Evolutionary conservation across 2,888 invertebrate species (phyloP).

Genomic region (Halictus quadricinctus): DNA sequence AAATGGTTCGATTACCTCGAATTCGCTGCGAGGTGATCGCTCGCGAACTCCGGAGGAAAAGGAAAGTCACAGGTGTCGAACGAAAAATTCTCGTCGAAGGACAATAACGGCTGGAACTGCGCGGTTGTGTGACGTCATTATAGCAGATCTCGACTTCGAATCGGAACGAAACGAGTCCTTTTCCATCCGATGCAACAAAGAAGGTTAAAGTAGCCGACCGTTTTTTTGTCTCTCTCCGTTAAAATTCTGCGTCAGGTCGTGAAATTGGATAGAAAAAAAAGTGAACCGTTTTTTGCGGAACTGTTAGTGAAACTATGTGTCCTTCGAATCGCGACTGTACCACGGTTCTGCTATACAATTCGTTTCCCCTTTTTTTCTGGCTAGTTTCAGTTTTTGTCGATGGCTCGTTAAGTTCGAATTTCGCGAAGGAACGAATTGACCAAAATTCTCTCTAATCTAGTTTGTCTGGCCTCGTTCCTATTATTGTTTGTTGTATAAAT

Average conservation of each 20-base stretch:
- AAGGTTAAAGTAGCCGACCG: background rate
- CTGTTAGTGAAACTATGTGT: conserved; percentile 36
- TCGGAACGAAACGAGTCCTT: background rate
- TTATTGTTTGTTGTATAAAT: background rate
- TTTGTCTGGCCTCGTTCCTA: background rate
- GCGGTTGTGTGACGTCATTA: background rate
- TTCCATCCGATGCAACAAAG: background rate
- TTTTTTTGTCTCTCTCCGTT: background rate
- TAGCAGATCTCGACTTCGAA: background rate
- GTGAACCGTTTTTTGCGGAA: conserved; percentile 3
- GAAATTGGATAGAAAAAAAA: conserved; percentile 35
- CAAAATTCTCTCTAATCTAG: background rate
- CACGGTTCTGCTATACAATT: background rate
- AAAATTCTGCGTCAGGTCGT: conserved; percentile 4
- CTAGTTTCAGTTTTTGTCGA: background rate
- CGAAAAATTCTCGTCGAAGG: conserved; percentile 49
- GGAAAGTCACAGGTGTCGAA: conserved; percentile 32
- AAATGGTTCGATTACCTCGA: background rate
- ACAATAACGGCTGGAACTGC: conserved; percentile 32
- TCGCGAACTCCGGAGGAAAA: conserved; percentile 20
- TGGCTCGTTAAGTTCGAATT: conserved; percentile 18
- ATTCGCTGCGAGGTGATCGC: conserved; percentile 3
- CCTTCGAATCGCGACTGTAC: conserved; percentile 27
- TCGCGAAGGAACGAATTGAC: conserved; percentile 10
- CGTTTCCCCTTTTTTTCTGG: conserved; percentile 20